Base-by-base conservation (phyloP, 1,140 invertebrate species). In the Trichoplusia ni region DNA sequence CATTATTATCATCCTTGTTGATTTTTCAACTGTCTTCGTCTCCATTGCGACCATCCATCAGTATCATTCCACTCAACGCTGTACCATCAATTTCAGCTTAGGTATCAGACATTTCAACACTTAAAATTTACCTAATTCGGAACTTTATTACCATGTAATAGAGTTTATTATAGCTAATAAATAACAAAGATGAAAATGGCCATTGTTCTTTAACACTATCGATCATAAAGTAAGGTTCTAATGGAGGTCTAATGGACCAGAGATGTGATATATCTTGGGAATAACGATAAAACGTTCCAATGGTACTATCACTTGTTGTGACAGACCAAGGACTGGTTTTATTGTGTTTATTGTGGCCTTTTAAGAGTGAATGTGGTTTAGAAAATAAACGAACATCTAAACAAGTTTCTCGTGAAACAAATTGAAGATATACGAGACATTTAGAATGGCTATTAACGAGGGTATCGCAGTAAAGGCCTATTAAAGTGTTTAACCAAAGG, bases 101-200 rank as follows among this genome's bases (percentile, higher is more conserved):
- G 23, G 25, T 3, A 31, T 2, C 3, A 7, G 5, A 29, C 14
- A 31, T 49, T 49, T 49, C 46, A 31, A 49, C 46, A 49, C 46
- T 49, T 1, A 5, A 2, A 14, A 9, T 49, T 8, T 16, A n/a
- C 25, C 6, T 49, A 27, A 49, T 49, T 49, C 29, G 46, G 2
- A 6, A 49, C 46, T 49, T 27, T 49, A 16, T 49, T 49, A 8
- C 3, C 1, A 29, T 9, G 25, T 49, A 14, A 31, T 49, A 53
- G 18, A 31, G 19, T 8, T 33, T 35, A 53, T 53, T 33, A 56
- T 56, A 21, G 37, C 23, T 40, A 42, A 37, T 56, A 40, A 56
- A 56, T 16, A 56, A 56, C 53, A 38, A 56, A 40, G 35, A 56
- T 40, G 53, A 56, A 56, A 56, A 56, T 42, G 11, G 35, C 37